Evolutionary conservation across 2,888 invertebrate genomes (phyloP).

Genomic region (Sinohyriopsis cumingii): DNA sequence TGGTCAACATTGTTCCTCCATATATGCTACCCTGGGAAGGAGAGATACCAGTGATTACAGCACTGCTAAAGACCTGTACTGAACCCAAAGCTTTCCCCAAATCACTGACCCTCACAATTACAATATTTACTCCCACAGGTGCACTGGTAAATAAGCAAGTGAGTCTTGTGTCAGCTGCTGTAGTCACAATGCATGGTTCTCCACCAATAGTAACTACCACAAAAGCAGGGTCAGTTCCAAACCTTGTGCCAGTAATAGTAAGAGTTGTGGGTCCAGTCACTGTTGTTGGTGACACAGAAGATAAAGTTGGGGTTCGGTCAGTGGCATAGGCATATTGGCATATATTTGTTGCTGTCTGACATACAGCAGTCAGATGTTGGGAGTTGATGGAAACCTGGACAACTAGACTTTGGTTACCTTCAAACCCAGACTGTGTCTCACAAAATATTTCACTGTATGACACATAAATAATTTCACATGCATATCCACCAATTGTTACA

Average conservation of each 20-base stretch:
- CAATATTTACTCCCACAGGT: slow-evolving; percentile 43
- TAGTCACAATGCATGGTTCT: slow-evolving; percentile 36
- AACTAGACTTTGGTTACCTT: slow-evolving; percentile 12
- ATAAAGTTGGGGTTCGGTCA: slow-evolving; percentile 39
- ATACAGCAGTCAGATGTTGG: slow-evolving; percentile 25
- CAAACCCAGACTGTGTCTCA: slow-evolving; percentile 15
- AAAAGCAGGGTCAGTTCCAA: slow-evolving; percentile 25
- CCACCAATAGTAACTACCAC: slow-evolving; percentile 50
- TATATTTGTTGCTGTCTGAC: slow-evolving; percentile 18
- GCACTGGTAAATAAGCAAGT: slow-evolving; percentile 43
- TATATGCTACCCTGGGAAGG: slow-evolving; percentile 42
- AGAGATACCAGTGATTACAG: slow-evolving; percentile 20
- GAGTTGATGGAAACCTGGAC: slow-evolving; percentile 30
- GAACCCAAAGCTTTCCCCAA: slow-evolving; percentile 35
- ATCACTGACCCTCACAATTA: slow-evolving; percentile 33
- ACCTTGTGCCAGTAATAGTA: slow-evolving; percentile 38
- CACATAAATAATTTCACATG: slow-evolving; percentile 36
- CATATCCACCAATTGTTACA: slow-evolving; percentile 36
- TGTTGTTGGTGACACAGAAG: slow-evolving; percentile 25
- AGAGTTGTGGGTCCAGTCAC: slow-evolving; percentile 36
- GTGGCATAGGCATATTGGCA: slow-evolving; percentile 40
- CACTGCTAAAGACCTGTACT: slow-evolving; percentile 18
- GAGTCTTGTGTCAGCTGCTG: slow-evolving; percentile 35
- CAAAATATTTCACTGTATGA: slow-evolving; percentile 44
- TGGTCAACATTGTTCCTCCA: slow-evolving; percentile 25